These are phyloP conservation scores for Ploceus nigricollis DNA, from an alignment of 2,113 vertebrate species.

Conservation along the genomic window DNA sequence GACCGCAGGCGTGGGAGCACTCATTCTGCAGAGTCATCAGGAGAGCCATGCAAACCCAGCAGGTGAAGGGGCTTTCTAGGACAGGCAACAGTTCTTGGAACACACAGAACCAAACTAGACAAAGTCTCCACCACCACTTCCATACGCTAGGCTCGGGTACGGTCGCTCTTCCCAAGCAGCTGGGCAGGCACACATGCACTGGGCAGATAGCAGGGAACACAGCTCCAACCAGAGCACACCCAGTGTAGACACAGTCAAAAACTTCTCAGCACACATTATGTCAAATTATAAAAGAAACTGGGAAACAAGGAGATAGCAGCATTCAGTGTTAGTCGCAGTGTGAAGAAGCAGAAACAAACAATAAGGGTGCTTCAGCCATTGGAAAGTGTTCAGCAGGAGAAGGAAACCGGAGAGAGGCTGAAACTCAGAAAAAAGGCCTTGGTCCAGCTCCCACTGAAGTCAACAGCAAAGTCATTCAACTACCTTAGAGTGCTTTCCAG, in stretches of 20 bases:
- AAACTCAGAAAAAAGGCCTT: neutral
- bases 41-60: conserved; percentile 63
- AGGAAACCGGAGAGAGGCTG: neutral
- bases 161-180: neutral
- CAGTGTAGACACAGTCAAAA: neutral
- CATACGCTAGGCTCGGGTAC: neutral
- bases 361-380: conserved; percentile 72
- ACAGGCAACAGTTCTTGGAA: conserved; percentile 24
- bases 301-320: conserved; percentile 63
- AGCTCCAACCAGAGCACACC: neutral
- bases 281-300: neutral
- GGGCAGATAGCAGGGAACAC: conserved; percentile 1
- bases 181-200: conserved; percentile 64
- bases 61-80: neutral
- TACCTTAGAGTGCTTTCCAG: neutral
- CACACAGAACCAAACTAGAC: conserved; percentile 9
- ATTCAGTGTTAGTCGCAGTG: conserved; percentile 74
- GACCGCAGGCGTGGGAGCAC: neutral
- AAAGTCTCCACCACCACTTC: neutral
- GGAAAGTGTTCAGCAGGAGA: conserved; percentile 32
- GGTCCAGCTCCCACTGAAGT: conserved; percentile 12
- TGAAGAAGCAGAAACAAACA: conserved; percentile 25
- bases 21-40: neutral
- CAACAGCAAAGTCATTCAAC: neutral
- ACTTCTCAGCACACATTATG: neutral